Conservation (phyloP, 2,888 invertebrate species). For the Cylindroiulus punctatus region DNA sequence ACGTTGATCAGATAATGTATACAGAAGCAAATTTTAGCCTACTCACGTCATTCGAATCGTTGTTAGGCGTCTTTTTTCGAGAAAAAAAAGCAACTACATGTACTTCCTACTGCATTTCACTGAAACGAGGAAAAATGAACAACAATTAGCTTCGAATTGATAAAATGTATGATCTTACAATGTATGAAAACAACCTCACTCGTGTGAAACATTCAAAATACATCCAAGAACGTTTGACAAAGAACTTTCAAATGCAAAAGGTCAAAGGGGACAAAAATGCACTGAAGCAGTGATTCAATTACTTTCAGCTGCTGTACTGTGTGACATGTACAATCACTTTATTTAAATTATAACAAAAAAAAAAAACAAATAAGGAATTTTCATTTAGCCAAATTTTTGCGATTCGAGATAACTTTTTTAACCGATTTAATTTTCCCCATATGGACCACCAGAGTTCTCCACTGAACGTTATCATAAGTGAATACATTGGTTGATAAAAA, state of each 20-base stretch:
- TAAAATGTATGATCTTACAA: not conserved
- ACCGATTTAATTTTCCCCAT: not conserved
- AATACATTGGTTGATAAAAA: constrained; percentile 1
- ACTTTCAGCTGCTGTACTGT: too few species aligned
- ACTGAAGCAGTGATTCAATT: too few species aligned
- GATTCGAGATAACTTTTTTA: not conserved
- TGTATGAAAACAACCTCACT: not conserved
- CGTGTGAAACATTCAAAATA: too few species aligned
- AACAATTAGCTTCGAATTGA: not conserved
- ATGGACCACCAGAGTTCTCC: constrained; percentile 7
- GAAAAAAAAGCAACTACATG: not conserved
- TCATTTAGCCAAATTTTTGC: not conserved
- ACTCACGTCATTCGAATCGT: constrained; percentile 22
- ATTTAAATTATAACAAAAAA: too few species aligned
- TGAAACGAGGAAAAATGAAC: not conserved
- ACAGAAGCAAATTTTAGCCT: not conserved
- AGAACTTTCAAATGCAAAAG: too few species aligned
- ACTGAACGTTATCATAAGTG: not conserved
- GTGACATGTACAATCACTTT: too few species aligned
- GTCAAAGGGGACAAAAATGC: too few species aligned
- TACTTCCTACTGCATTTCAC: constrained; percentile 19
- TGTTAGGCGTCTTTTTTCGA: not conserved
- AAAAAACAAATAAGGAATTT: not conserved
- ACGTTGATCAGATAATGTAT: too few species aligned
- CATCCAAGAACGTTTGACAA: too few species aligned